Conservation (phyloP, 2,797 vertebrate species). For the Pampus argenteus region DNA sequence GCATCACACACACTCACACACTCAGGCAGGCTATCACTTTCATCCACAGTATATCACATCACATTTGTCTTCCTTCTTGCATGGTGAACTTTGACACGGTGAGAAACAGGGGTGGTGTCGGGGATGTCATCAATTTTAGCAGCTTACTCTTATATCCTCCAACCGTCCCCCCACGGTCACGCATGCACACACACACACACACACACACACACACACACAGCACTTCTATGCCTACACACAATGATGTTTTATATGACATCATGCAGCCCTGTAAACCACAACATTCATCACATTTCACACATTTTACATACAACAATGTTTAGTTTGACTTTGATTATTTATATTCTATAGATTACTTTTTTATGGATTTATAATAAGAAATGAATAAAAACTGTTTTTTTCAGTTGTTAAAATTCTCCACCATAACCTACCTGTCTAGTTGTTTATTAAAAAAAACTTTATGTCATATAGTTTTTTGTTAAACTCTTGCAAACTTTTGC, state of each 20-base stretch:
- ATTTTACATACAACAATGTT: not conserved
- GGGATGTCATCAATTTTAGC: slow-evolving; percentile 69
- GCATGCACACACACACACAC: not conserved
- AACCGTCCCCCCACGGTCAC: not conserved
- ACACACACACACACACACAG: not conserved
- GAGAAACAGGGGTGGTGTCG: slow-evolving; percentile 52
- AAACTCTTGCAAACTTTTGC: not conserved
- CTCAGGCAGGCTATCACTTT: slow-evolving; percentile 52
- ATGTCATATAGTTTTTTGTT: not conserved
- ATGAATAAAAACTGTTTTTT: no score
- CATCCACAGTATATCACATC: slow-evolving; percentile 57
- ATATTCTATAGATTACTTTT: no score
- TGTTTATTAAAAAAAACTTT: not conserved
- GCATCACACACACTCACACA: slow-evolving; percentile 28
- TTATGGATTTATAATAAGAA: no score
- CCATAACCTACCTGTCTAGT: not conserved
- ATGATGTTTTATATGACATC: slow-evolving; percentile 23
- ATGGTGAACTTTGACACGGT: slow-evolving; percentile 70
- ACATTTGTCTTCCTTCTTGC: slow-evolving; percentile 65
- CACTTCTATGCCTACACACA: not conserved
- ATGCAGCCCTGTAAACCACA: not conserved
- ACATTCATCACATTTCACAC: not conserved
- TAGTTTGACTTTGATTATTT: not conserved
- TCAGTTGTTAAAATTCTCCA: no score
- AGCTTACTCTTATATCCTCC: slow-evolving; percentile 49